These are phyloP conservation scores for Pachycephus smyrnensis DNA, from an alignment of 2,888 invertebrate species.

Conservation along the genomic window DNA sequence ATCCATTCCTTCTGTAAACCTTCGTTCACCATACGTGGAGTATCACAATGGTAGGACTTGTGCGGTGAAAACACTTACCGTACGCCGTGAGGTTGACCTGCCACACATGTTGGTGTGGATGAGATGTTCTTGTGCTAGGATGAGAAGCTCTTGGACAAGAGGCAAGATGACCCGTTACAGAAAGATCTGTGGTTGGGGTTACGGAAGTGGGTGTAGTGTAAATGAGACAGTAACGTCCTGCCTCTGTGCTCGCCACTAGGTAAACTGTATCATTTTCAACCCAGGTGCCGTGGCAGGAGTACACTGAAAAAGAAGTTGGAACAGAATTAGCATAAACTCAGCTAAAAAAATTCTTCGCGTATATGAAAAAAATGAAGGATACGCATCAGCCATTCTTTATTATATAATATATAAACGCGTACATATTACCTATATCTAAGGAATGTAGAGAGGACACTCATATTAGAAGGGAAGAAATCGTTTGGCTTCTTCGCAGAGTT, in stretches of 20 bases:
- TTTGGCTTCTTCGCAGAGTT: neutral
- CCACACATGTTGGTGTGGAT: slow-evolving; percentile 56
- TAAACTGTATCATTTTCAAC: slow-evolving; percentile 74
- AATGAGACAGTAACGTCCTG: slow-evolving; percentile 60
- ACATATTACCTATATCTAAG: neutral
- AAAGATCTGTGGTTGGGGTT: slow-evolving; percentile 50
- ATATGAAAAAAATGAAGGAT: slow-evolving; percentile 1
- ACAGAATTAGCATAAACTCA: neutral
- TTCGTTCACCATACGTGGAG: neutral
- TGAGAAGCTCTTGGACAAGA: slow-evolving; percentile 60
- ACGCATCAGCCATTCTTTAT: slow-evolving; percentile 11
- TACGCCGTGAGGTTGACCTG: slow-evolving; percentile 62
- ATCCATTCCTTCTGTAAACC: neutral
- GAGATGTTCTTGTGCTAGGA: slow-evolving; percentile 15
- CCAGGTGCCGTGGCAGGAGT: slow-evolving; percentile 82
- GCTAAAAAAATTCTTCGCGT: neutral
- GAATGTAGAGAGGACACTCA: slow-evolving; percentile 30
- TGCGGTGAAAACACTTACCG: slow-evolving; percentile 43
- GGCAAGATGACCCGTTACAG: slow-evolving; percentile 60
- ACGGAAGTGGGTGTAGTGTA: slow-evolving; percentile 49
- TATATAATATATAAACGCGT: neutral
- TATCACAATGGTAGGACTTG: neutral
- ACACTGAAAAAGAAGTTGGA: slow-evolving; percentile 69
- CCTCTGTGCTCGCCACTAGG: slow-evolving; percentile 71
- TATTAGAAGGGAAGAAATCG: neutral